Base-by-base conservation (phyloP, 1,140 invertebrate genomes). In the Drosophila tristis region DNA sequence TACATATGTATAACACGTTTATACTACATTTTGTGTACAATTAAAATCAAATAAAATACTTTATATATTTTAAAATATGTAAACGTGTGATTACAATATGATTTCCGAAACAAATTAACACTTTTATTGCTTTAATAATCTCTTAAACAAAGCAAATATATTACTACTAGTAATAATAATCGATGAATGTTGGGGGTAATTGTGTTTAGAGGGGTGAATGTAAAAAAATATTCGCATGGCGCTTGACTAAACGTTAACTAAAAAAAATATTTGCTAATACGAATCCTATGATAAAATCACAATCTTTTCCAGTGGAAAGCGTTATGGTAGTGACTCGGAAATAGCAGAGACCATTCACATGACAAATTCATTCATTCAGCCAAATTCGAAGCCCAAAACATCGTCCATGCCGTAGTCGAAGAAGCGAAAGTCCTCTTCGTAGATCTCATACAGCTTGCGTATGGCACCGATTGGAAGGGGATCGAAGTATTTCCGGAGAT, bases 341-440 rank as follows among this genome's bases (percentile, higher is more conserved):
- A 35, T 72, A 45, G 23, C 48, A 50, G 50, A 29, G 20, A 74
- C 16, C n/a, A 45, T 53, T 11, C 20, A 23, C 7, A 13, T 57
- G 51, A 35, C n/a, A 58, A 56, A 53, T 20, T 13, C 11, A 39
- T 39, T 2, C 9, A 42, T 23, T 79, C 44, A 94, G 7, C 94
- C 94, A 60, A 95, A 92, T 92, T 95, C 94, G 78, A 95, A 96
- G 13, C 95, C 96, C 16, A 96, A 92, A 15, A 96, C 94, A 64
- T 95, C 94, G 51, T 96, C 95, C 55, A 96, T 78, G 67, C 95
- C 94, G 75, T 98, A 98, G 71, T 95, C 95, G 78, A 97, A 98
- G 64, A 97, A 92, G 86, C 94, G 94, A 90, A 97, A 96, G 92
- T 98, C 97, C 61, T 95, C 92, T 80, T 94, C 93, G 85, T 97